Base-by-base conservation (phyloP, 1,140 invertebrate species). In the Leptoteleia sp. region DNA sequence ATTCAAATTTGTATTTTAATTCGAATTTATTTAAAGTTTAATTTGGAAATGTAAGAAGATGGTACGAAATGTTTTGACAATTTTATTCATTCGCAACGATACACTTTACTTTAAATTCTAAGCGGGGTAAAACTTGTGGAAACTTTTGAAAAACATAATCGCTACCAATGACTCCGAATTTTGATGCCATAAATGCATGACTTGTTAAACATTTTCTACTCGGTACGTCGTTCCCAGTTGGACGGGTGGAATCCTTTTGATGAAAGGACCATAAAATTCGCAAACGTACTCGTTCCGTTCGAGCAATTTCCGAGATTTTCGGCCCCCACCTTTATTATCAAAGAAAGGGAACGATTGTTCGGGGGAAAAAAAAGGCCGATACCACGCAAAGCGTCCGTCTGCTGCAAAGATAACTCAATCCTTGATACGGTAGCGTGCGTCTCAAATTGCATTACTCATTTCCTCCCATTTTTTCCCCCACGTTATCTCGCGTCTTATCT, bases 401-500 rank as follows among this genome's bases (percentile, higher is more conserved):
- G 57, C 64, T 64, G 40, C 40, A 38, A n/a, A 72, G 68, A 64
- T 72, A 73, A 57, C 70, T 73, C 50, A 73, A 65, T 73, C 29
- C 42, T 13, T 48, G 59, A 57, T 73, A 73, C 70, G 70, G 52
- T 52, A 57, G 65, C 65, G 40, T 64, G 75, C 50, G 65, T 59
- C 38, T 59, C 35, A 73, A 64, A 57, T 64, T 48, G 50, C 22
- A 57, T 73, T 57, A 65, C 59, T 64, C 70, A 65, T 73, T 73
- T 64, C 59, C 70, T 73, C 27, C 31, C 42, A 64, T 73, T 64
- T 73, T 73, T 57, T 33, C 9, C 37, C 52, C n/a, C n/a, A n/a
- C n/a, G 65, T 73, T 73, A 65, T 73, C 70, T 73, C 17, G 59
- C 48, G 70, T 65, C 59, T 65, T 59, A 67, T 61, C 61, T 42